A percentile compares a stretch with the other conserved stretches of the same genome.
phyloP scores from a whole-genome alignment of 2,888 invertebrate species.

The Gibbula magus region DNA sequence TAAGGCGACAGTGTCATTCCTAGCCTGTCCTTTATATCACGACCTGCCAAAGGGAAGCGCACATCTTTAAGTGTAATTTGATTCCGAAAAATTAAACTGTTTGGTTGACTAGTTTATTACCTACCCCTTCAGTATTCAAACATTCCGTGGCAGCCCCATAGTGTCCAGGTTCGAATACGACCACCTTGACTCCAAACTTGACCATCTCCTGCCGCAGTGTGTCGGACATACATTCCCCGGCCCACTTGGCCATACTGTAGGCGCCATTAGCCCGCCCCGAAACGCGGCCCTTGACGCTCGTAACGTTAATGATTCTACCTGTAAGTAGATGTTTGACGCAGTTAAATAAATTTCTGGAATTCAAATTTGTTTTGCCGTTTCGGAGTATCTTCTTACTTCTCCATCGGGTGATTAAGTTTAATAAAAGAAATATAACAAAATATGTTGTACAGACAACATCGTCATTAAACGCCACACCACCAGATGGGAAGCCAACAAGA shows the following conservation, averaged over 20 bases:
- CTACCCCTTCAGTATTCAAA: not conserved
- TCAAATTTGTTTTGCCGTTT: too few species aligned
- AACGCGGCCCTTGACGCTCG: conserved; percentile 70
- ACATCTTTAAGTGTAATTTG: too few species aligned
- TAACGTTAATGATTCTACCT: conserved; percentile 72
- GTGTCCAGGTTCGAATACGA: conserved; percentile 53
- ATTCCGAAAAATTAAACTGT: not conserved
- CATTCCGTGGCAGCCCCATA: conserved; percentile 67
- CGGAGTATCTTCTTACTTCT: too few species aligned
- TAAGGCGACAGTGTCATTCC: too few species aligned
- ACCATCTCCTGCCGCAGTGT: conserved; percentile 50
- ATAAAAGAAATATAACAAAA: too few species aligned
- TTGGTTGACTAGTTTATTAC: not conserved
- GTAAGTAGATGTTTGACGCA: not conserved
- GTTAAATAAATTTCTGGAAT: not conserved
- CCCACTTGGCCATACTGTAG: conserved; percentile 52
- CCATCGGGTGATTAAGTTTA: too few species aligned
- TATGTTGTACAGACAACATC: too few species aligned
- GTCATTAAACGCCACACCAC: too few species aligned
- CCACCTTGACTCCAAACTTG: conserved; percentile 52
- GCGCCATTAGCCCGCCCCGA: conserved; percentile 41
- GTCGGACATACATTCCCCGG: conserved; percentile 53
- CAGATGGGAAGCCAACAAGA: too few species aligned
- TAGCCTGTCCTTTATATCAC: too few species aligned
- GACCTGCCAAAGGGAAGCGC: too few species aligned